Evolutionary conservation across 2,113 vertebrate genomes (phyloP).

Genomic region (Columbina picui): DNA sequence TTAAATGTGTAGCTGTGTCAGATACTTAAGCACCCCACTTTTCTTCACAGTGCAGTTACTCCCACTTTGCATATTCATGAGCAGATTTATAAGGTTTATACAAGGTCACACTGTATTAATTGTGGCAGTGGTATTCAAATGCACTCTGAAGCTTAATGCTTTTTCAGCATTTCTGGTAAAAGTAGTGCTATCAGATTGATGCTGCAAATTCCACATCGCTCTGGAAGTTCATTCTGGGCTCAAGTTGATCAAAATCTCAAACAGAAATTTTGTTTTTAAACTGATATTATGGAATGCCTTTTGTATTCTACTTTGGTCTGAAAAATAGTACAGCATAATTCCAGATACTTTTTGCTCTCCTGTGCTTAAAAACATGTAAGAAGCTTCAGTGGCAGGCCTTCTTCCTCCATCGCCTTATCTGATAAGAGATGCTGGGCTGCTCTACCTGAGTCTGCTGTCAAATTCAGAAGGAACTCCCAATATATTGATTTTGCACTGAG

Average conservation of each 20-base stretch:
- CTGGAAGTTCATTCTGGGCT: not conserved
- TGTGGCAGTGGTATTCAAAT: not conserved
- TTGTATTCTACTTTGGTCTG: not conserved
- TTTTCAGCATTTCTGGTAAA: conserved; percentile 24
- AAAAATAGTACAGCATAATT: not conserved
- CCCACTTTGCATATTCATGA: conserved; percentile 48
- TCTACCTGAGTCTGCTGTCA: not conserved
- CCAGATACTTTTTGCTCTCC: not conserved
- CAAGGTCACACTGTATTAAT: conserved; percentile 36
- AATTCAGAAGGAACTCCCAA: not conserved
- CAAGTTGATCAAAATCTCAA: not conserved
- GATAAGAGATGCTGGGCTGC: not conserved
- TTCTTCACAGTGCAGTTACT: conserved; percentile 16
- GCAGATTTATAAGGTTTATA: conserved; percentile 13
- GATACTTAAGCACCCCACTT: conserved; percentile 42
- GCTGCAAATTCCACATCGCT: not conserved
- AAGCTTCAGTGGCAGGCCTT: accelerated
- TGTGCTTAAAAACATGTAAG: not conserved
- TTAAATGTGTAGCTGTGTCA: conserved; percentile 50
- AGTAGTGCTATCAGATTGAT: not conserved
- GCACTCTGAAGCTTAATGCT: not conserved
- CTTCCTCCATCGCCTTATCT: not conserved
- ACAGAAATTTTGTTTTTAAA: not conserved
- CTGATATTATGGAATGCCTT: not conserved
- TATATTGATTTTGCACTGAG: not conserved